Evolutionary conservation across 2,888 invertebrate genomes (phyloP), one percentile per base, ranked within the genome.

Genomic region (Melieria omissa): DNA sequence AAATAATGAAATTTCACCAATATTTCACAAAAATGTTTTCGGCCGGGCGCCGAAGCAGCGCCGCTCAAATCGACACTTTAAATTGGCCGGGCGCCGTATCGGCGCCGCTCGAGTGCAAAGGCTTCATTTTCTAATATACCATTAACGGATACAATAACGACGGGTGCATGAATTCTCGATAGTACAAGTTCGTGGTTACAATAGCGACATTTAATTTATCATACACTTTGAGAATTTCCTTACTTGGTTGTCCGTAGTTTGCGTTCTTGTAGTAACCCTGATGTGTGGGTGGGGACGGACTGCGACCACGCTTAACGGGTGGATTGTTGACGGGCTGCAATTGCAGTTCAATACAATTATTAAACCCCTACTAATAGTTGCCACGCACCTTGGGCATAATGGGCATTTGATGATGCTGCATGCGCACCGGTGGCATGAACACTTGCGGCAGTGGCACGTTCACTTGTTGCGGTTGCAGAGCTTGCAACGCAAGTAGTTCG

Each of bases 391-490:
- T 87, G 42, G 84, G 83, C 12, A 86, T 74, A 49, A 85, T 78
- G 45, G 83, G 84, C 77, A 83, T 76, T 70, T 81, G 84, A 65
- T 85, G 85, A 71, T 86, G 85, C 54, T 82, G 82, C 47, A 84
- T 76, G 9, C 84, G 78, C 4, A 82, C 80, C 16, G 92, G 89
- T 80, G 93, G 92, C 64, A 92, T 88, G 81, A 93, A 92, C 83
- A 93, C 90, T 73, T 92, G 93, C 41, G 92, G 90, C 46, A 92
- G 90, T 2, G 83, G 79, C 14, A 92, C 90, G 73, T 88, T 87
- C 46, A 78, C 80, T 45, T 77, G 76, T 54, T 88, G 88, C 9
- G 88, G 88, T 66, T 89, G 80, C 10, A 83, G 88, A 0, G 79
- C 88, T 86, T 92, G 92, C 65, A 91, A 88, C 65, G 90, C 88